Conservation (phyloP, 2,113 vertebrate species). For the Serilophus lunatus region DNA sequence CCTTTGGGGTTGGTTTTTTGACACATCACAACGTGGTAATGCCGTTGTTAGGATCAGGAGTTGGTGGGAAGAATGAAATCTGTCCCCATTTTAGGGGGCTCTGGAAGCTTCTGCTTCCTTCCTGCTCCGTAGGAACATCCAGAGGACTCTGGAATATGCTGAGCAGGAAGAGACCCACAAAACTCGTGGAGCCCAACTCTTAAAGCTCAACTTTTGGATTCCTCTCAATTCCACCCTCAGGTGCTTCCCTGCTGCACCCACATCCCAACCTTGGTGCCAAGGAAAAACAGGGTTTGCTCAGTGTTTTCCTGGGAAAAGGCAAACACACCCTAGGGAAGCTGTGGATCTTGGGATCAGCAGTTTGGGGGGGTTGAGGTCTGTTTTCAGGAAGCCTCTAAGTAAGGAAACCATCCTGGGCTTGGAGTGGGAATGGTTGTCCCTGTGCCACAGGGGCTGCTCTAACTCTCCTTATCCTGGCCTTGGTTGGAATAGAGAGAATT, state of each 20-base stretch:
- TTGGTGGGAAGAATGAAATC: not conserved
- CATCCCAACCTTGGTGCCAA: not conserved
- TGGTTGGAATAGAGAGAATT: not conserved
- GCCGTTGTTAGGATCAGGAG: not conserved
- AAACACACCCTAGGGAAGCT: not conserved
- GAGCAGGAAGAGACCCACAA: not conserved
- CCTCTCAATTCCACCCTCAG: not conserved
- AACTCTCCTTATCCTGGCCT: not conserved
- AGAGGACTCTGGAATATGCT: not conserved
- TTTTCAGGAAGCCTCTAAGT: not conserved
- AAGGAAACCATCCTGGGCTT: not conserved
- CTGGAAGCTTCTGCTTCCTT: not conserved
- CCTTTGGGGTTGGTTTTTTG: not conserved
- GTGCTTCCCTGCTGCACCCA: not conserved
- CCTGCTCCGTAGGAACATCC: not conserved
- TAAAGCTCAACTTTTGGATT: not conserved
- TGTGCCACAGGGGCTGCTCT: not conserved
- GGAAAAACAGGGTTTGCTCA: accelerated
- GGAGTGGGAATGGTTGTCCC: not conserved
- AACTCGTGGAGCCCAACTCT: not conserved
- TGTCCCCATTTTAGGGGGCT: not conserved
- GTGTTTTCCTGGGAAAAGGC: accelerated
- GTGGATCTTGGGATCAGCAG: accelerated
- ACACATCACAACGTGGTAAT: not conserved
- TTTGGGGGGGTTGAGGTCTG: not conserved